Evolutionary conservation across 2,113 vertebrate species (phyloP), one percentile per base, ranked within the genome.

Genomic region (Syngnathoides biaculeatus): DNA sequence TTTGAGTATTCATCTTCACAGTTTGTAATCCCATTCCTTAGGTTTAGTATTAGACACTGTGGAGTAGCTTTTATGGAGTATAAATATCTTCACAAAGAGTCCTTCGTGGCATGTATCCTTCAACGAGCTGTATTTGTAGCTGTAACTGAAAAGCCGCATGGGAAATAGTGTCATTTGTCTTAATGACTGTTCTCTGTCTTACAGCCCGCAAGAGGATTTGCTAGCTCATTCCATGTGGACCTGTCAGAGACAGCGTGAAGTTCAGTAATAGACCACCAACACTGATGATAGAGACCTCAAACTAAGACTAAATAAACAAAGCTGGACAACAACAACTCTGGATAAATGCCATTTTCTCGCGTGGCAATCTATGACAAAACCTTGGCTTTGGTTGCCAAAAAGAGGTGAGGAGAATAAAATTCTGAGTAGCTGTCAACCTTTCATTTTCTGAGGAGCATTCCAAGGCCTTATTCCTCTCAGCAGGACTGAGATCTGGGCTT

Each of bases 151-250:
- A 80, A 70, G 67, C 67, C 82, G 72, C 75, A 9, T 45, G 80
- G 77, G 75, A 78, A n/a, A 48, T 53, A 42, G 57, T 79, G 68
- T 70, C 71, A 72, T 82, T 82, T 74, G 72, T 82, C 83, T 84
- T 89, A 89, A 88, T 56, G 1, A 75, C 65, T 75, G 67, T 89
- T 91, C 80, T 94, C 80, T 94, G 84, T 94, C 90, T 92, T 87
- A 79, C 93, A 99, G 97, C 97, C 92, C 95, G 94, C 92, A 97
- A 98, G 96, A 98, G 95, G 95, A 96, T 99, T 96, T 99, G 96
- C 95, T 98, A 99, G 96, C 95, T 95, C 95, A 71, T 96, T 97
- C 94, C 90, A 92, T 79, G 93, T 95, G 93, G 94, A 96, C 92
- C 94, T 95, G 92, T 95, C 95, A 84, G 96, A 96, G 94, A 96